Conservation (phyloP, 2,888 invertebrate genomes). For the Autographa gamma region DNA sequence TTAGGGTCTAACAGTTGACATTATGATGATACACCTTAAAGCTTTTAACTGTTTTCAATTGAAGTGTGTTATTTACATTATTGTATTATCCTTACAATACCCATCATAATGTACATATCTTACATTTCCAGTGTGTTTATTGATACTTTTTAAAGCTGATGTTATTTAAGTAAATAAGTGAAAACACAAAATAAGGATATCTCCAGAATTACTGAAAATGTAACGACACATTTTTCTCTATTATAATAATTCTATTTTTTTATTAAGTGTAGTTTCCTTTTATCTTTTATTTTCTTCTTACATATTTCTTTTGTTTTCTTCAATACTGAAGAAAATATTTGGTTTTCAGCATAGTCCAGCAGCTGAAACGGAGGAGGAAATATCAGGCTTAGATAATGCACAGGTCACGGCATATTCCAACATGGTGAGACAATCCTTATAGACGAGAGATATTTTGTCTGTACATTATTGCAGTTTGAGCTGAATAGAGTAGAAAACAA, state of each 20-base stretch:
- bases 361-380: conserved; percentile 73
- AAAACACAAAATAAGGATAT: no score
- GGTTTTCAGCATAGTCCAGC: conserved; percentile 72
- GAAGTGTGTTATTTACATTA: no score
- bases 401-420: conserved; percentile 72
- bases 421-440: conserved; percentile 69
- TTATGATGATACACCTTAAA: no score
- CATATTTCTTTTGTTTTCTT: conserved; percentile 42
- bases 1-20: no score
- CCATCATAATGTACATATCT: no score
- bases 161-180: no score
- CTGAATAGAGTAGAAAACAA: background rate
- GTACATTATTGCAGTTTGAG: background rate
- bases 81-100: no score
- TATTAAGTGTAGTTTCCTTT: background rate
- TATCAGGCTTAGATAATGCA: conserved; percentile 75
- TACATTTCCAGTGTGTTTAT: no score
- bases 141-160: no score
- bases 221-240: background rate
- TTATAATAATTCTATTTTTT: background rate
- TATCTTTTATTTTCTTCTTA: conserved; percentile 47
- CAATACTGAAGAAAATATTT: conserved; percentile 51
- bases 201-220: background rate
- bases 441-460: background rate
- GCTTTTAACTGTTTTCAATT: no score